These are phyloP conservation scores for Metridium senile DNA, from an alignment of 92 coral and sea anemone genomes.

Conservation along the genomic window DNA sequence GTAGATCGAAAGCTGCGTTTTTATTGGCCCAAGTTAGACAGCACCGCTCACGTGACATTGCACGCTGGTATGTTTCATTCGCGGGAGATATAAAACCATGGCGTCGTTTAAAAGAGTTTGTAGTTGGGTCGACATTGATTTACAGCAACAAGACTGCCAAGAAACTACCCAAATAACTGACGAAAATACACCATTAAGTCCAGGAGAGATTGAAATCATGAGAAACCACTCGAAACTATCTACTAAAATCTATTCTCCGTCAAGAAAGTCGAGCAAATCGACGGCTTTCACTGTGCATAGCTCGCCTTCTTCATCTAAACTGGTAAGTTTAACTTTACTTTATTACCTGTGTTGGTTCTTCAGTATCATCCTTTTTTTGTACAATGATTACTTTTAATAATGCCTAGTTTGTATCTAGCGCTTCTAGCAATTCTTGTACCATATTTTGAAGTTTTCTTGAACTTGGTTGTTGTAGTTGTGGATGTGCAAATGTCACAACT, in stretches of 20 bases:
- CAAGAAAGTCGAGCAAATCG: conserved; percentile 66
- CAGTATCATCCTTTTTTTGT: too few relatives aligned
- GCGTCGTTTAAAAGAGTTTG: conserved; percentile 57
- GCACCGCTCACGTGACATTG: conserved; percentile 74
- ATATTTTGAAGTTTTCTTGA: too few relatives aligned
- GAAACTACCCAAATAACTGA: conserved; percentile 35
- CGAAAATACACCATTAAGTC: conserved; percentile 67
- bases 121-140: conserved; percentile 30
- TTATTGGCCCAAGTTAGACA: too few relatives aligned
- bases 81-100: conserved; percentile 93
- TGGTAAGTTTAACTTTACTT: conserved; percentile 24
- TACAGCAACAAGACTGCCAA: conserved; percentile 9
- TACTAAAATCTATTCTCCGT: conserved; percentile 70
- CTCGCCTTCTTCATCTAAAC: conserved; percentile 44
- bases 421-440: too few relatives aligned
- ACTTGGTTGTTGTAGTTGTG: too few relatives aligned
- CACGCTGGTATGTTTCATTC: conserved; percentile 68
- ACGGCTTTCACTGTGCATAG: conserved; percentile 58
- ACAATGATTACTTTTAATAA: too few relatives aligned
- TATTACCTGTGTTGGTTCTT: not conserved
- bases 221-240: conserved; percentile 84
- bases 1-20: too few relatives aligned
- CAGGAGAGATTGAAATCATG: conserved; percentile 74
- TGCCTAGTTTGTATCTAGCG: too few relatives aligned
- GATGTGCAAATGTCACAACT: too few relatives aligned